phyloP scores from a whole-genome alignment of 2,113 vertebrate species.

The Eublepharis macularius region DNA sequence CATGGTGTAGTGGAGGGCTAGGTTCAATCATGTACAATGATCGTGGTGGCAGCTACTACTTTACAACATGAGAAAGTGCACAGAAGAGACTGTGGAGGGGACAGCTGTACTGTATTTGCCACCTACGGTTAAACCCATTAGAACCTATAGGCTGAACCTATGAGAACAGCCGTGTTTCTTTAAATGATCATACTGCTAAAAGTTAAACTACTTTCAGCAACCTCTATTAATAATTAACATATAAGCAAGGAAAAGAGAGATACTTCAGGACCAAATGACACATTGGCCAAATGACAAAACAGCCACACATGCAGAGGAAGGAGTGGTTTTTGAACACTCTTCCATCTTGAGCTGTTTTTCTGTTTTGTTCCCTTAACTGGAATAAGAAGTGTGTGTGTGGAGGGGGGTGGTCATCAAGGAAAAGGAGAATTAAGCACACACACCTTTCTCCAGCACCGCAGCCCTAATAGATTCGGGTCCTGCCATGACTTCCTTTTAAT shows the following conservation, averaged over 20 bases:
- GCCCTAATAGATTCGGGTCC: too few species aligned
- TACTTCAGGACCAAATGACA: background rate
- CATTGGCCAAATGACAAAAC: too few species aligned
- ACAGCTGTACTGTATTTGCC: background rate
- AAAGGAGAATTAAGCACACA: too few species aligned
- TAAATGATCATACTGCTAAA: background rate
- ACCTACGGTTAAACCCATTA: background rate
- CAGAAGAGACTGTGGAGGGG: background rate
- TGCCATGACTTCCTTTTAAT: too few species aligned
- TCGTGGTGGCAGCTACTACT: background rate
- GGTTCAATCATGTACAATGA: background rate
- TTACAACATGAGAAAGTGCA: background rate
- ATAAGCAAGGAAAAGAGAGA: background rate
- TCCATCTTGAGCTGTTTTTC: too few species aligned
- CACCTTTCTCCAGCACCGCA: too few species aligned
- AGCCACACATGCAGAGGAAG: too few species aligned
- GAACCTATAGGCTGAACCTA: background rate
- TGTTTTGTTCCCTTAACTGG: too few species aligned
- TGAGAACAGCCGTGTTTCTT: background rate
- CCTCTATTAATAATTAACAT: constrained; percentile 14
- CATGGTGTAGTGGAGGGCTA: background rate
- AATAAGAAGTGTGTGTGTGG: too few species aligned
- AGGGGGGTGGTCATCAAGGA: too few species aligned
- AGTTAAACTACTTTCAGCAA: background rate
- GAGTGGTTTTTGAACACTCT: too few species aligned